phyloP scores from a whole-genome alignment of 2,888 invertebrate genomes.

The Sipha maydis region DNA sequence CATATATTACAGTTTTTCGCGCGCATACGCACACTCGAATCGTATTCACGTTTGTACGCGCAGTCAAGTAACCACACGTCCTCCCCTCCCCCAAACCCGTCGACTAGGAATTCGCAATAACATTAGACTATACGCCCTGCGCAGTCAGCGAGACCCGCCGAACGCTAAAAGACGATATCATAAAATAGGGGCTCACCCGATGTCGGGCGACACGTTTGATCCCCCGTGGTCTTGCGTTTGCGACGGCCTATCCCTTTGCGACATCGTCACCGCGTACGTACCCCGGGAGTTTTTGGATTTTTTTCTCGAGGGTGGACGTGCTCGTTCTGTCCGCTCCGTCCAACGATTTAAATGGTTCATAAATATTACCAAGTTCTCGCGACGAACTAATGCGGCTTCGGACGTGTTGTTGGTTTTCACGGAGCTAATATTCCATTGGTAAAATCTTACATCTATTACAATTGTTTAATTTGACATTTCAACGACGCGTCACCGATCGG shows the following conservation, averaged over 20 bases:
- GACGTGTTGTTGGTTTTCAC: too few relatives aligned
- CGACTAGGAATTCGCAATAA: neutral
- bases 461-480: too few relatives aligned
- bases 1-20: neutral
- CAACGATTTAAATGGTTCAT: too few relatives aligned
- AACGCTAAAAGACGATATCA: slow-evolving; percentile 1
- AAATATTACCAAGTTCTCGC: too few relatives aligned
- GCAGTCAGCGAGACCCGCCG: neutral
- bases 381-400: too few relatives aligned
- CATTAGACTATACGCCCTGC: neutral
- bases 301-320: too few relatives aligned
- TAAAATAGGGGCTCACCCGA: slow-evolving; percentile 19
- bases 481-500: too few relatives aligned
- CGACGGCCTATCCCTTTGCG: neutral
- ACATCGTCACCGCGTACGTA: too few relatives aligned
- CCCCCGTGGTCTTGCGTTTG: neutral
- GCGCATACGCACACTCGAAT: neutral
- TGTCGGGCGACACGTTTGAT: neutral
- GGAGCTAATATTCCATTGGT: too few relatives aligned
- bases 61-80: neutral
- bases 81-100: neutral
- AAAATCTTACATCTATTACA: too few relatives aligned
- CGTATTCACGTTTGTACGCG: neutral
- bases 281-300: too few relatives aligned
- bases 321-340: too few relatives aligned